phyloP scores from a whole-genome alignment of 2,113 vertebrate genomes.

The Phodopus roborovskii region DNA sequence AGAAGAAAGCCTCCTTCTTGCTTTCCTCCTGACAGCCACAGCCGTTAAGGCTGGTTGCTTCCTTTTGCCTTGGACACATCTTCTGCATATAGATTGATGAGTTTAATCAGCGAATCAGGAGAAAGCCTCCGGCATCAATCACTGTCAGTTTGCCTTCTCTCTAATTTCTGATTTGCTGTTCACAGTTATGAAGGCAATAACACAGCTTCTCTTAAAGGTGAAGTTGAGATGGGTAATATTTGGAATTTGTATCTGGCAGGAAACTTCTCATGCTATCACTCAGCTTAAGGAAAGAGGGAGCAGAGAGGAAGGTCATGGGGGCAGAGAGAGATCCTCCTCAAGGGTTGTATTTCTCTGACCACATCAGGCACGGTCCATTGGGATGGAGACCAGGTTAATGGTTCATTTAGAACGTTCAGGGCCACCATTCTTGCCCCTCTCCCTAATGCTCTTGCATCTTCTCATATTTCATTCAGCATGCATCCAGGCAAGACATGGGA shows the following conservation, averaged over 20 bases:
- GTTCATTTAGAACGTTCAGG: not conserved
- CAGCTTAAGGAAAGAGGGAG: not conserved
- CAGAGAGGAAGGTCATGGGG: not conserved
- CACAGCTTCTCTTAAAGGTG: slow-evolving; percentile 75
- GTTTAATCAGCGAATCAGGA: slow-evolving; percentile 99
- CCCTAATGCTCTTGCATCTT: not conserved
- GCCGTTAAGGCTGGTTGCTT: slow-evolving; percentile 95
- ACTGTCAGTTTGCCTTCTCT: slow-evolving; percentile 91
- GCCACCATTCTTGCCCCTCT: no score
- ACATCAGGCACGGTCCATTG: slow-evolving; percentile 1
- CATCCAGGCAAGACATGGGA: not conserved
- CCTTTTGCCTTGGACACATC: slow-evolving; percentile 95
- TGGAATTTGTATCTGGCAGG: slow-evolving; percentile 44
- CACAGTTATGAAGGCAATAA: slow-evolving; percentile 87
- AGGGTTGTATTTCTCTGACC: not conserved
- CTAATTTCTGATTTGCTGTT: slow-evolving; percentile 92
- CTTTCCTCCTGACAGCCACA: slow-evolving; percentile 93
- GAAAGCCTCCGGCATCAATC: slow-evolving; percentile 95
- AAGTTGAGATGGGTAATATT: slow-evolving; percentile 58
- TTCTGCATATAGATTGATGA: slow-evolving; percentile 98
- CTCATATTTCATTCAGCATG: not conserved
- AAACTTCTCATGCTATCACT: slow-evolving; percentile 14
- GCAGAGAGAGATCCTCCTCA: not conserved
- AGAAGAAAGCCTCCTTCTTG: slow-evolving; percentile 79
- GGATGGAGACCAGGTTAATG: not conserved